phyloP scores from a whole-genome alignment of 1,140 invertebrate species.

The Rhizoglyphus robini region DNA sequence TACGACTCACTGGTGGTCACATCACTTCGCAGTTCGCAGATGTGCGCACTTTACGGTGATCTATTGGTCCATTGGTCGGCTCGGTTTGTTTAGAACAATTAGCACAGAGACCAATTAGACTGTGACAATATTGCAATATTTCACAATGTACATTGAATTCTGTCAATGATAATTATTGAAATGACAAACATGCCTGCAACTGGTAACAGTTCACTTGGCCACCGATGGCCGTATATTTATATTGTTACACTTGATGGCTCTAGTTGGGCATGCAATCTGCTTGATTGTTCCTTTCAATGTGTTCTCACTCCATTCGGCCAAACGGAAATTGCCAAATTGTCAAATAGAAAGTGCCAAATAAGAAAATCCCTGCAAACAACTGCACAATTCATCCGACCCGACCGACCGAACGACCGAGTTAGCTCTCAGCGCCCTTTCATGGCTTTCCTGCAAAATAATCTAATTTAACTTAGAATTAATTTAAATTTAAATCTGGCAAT shows the following conservation, averaged over 20 bases:
- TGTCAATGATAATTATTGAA: too few relatives aligned
- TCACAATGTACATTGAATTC: too few relatives aligned
- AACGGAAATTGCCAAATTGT: slow-evolving; percentile 12
- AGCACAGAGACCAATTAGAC: too few relatives aligned
- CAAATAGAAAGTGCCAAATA: slow-evolving; percentile 1
- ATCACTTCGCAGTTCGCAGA: too few relatives aligned
- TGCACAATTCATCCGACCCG: neutral
- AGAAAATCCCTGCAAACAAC: neutral
- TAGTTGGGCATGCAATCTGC: neutral
- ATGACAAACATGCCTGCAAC: too few relatives aligned
- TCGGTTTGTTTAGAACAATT: too few relatives aligned
- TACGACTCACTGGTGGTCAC: too few relatives aligned
- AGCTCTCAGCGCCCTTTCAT: neutral
- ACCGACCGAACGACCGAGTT: neutral
- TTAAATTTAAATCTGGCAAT: neutral
- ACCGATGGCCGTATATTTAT: neutral
- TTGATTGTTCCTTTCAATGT: slow-evolving; percentile 4
- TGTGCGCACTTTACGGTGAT: too few relatives aligned
- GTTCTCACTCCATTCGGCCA: neutral
- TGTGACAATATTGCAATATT: too few relatives aligned
- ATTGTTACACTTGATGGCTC: neutral
- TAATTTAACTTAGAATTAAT: slow-evolving; percentile 1
- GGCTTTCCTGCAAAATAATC: neutral
- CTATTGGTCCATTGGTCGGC: too few relatives aligned
- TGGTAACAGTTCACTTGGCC: neutral